phyloP scores from a whole-genome alignment of 2,113 vertebrate species.

The Paracyprichromis sp. region DNA sequence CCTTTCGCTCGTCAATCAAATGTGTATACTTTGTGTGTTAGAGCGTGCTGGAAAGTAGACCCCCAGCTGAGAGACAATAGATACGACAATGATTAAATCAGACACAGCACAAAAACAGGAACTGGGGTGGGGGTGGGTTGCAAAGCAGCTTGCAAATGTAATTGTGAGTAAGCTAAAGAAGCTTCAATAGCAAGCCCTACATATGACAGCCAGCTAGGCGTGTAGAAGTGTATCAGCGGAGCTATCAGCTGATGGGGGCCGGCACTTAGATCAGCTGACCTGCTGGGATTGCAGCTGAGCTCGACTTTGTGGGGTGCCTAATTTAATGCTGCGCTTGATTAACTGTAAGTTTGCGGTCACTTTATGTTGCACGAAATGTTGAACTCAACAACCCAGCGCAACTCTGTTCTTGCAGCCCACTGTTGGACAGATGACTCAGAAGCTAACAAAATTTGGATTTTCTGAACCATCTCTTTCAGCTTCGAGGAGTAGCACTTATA shows the following conservation, averaged over 20 bases:
- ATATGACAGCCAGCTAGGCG: neutral
- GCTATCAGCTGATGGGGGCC: neutral
- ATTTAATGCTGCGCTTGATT: neutral
- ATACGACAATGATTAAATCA: neutral
- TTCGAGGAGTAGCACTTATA: slow-evolving; percentile 1
- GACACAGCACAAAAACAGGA: neutral
- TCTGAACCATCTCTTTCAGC: slow-evolving; percentile 15
- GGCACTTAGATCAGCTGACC: neutral
- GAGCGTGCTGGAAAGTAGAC: neutral
- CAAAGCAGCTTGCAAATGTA: neutral
- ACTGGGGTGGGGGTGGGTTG: neutral
- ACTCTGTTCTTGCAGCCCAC: neutral
- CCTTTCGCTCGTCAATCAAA: neutral
- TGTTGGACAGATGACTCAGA: slow-evolving; percentile 20
- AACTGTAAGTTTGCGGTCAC: neutral
- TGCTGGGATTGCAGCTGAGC: neutral
- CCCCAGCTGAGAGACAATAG: neutral
- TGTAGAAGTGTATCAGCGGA: neutral
- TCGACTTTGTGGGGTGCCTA: neutral
- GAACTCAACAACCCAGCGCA: neutral
- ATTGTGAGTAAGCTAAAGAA: neutral
- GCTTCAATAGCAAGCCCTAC: neutral
- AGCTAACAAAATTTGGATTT: neutral
- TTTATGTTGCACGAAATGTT: neutral
- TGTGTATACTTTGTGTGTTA: neutral